Base-by-base conservation (phyloP, 2,888 invertebrate species). In the Doris montereyensis region DNA sequence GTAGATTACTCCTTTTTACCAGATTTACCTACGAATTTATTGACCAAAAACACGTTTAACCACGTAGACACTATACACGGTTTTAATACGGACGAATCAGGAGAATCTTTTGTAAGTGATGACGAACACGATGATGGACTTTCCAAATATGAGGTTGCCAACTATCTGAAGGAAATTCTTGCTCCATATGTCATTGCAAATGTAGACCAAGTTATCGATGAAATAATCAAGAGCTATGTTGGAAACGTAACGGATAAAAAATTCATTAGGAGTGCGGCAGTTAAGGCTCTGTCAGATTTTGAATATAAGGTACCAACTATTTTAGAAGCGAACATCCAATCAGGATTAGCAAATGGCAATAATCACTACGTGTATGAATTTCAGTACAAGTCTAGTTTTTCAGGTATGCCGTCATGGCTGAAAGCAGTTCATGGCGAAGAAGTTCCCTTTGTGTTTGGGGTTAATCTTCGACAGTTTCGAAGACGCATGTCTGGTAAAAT, bases 61-160 rank as follows among this genome's bases (percentile, higher is more conserved):
- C 62, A 76, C 67, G 67, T 76, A 30, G 65, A 34, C 41, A 34
- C 76, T 21, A 65, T 76, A n/a, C 24, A 65, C 26, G 67, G 65
- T 2, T 76, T 65, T 41, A 75, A 75, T 60, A 24, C 28, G 1
- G 52, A 34, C 4, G 74, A 74, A n/a, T 26, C n/a, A 24, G 21
- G 21, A 28, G 4, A 4, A 5, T 57, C 34, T 2, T 28, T 58
- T 1, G 57, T 52, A 34, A 73, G 26, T 1, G 5, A 34, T 17
- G 17, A 17, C 8, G 24, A 1, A 4, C 28, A 21, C 21, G 13
- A 13, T 52, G 52, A n/a, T 21, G 26, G 30, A 67, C 67, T 13
- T 21, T 30, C 32, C 13, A 52, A 10, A 52, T 8, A 10, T n/a
- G 35, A n/a, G n/a, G n/a, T n/a, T n/a, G n/a, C n/a, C n/a, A 41